phyloP scores from a whole-genome alignment of 2,113 vertebrate species.

The Delphinapterus leucas region DNA sequence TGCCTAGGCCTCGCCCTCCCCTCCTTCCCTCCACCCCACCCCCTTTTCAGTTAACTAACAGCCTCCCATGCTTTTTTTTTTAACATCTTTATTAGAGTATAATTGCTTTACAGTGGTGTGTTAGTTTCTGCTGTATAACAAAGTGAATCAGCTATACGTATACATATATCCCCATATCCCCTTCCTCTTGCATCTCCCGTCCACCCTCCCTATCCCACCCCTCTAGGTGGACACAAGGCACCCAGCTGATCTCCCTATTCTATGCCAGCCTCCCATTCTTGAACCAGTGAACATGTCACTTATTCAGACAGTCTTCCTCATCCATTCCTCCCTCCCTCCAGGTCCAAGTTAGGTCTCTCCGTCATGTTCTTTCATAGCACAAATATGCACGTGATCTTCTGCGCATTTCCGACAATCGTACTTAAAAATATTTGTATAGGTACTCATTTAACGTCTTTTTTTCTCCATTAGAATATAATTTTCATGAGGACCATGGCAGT shows the following conservation, averaged over 20 bases:
- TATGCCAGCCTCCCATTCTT: not conserved
- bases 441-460: not conserved
- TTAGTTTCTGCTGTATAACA: too few species aligned
- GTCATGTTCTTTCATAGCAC: not conserved
- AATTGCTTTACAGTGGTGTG: too few species aligned
- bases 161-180: too few species aligned
- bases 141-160: too few species aligned
- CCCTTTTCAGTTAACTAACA: not conserved
- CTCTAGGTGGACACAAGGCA: too few species aligned
- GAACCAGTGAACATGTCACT: rapidly evolving
- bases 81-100: too few species aligned
- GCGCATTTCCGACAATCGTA: not conserved
- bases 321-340: not conserved
- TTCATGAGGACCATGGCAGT: not conserved
- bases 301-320: not conserved
- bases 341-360: not conserved
- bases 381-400: not conserved
- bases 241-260: too few species aligned
- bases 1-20: rapidly evolving
- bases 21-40: rapidly evolving
- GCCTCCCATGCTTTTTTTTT: not conserved
- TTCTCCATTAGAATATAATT: not conserved
- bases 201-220: too few species aligned
- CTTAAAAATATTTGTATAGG: not conserved
- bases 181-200: too few species aligned